Conservation (phyloP, 2,113 vertebrate species). For the Hylia prasina region DNA sequence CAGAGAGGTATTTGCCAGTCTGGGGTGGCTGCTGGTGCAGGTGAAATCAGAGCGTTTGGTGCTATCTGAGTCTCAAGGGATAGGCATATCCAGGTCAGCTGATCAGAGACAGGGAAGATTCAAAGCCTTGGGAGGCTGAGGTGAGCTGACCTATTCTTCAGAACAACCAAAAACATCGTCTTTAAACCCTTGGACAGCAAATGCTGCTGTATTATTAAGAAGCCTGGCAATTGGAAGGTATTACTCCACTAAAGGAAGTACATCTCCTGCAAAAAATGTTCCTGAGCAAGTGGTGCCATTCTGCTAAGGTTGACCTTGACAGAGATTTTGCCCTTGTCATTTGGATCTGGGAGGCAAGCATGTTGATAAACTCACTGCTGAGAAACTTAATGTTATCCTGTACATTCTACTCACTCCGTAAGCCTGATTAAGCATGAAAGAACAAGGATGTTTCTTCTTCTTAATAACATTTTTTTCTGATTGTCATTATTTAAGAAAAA, state of each 20-base stretch:
- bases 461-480: not conserved
- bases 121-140: not conserved
- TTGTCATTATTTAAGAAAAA: not conserved
- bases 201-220: not conserved
- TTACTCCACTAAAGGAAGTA: not conserved
- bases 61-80: not conserved
- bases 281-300: not conserved
- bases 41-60: accelerated
- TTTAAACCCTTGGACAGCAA: not conserved
- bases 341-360: not conserved
- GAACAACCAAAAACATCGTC: accelerated
- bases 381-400: not conserved
- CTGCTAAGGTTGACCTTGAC: not conserved
- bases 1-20: not conserved
- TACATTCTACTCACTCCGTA: not conserved
- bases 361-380: not conserved
- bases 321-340: not conserved
- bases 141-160: not conserved
- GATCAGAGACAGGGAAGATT: not conserved
- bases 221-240: not conserved
- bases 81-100: not conserved
- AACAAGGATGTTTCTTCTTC: not conserved
- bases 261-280: not conserved
- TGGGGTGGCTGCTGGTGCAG: not conserved
- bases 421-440: not conserved